Percentiles rank a stretch among this genome's conserved stretches.
These are phyloP conservation scores for Cervus canadensis DNA, from an alignment of 2,113 vertebrate species.

Conservation along the genomic window DNA sequence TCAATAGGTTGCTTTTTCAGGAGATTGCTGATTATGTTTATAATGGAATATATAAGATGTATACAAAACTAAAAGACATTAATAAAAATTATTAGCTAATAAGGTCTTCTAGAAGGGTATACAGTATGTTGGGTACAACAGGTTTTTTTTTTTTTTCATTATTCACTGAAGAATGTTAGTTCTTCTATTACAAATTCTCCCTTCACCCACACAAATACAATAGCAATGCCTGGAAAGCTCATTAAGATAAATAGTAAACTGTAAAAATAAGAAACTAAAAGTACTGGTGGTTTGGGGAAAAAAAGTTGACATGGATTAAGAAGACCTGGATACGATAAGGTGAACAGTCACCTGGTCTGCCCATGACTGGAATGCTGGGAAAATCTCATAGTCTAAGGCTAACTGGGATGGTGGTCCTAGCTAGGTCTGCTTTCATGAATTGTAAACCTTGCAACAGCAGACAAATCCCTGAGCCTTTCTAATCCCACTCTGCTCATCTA, in stretches of 20 bases:
- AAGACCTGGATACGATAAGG: neutral
- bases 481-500: neutral
- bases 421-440: neutral
- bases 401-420: neutral
- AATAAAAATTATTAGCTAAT: neutral
- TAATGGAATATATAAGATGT: neutral
- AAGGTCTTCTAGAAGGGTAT: neutral
- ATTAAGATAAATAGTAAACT: neutral
- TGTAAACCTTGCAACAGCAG: neutral
- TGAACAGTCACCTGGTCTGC: neutral
- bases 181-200: neutral
- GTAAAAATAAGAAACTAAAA: neutral
- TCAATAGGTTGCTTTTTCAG: neutral
- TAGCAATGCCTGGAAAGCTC: neutral
- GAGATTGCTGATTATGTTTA: neutral
- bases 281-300: neutral
- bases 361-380: neutral
- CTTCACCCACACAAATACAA: neutral
- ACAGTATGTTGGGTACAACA: neutral
- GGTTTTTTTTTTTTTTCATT: neutral
- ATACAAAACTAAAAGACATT: neutral
- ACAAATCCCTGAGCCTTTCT: neutral
- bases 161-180: neutral
- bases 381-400: neutral
- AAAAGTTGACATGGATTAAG: neutral